A percentile compares a stretch with the other conserved stretches of the same genome.
Conservation (phyloP, 2,113 vertebrate species). For the Oryzias javanicus region DNA sequence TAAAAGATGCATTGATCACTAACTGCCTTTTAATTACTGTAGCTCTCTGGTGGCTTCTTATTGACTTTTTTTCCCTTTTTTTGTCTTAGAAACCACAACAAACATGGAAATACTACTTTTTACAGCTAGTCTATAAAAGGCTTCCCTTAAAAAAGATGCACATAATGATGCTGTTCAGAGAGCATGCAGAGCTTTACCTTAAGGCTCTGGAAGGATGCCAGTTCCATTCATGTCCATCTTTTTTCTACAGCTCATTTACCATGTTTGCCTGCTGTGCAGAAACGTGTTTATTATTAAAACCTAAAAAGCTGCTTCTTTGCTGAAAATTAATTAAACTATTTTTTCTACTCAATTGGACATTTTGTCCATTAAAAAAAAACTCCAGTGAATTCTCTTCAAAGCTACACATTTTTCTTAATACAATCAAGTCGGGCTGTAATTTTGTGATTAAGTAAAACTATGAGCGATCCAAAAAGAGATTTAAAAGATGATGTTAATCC, state of each 20-base stretch:
- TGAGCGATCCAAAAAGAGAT: slow-evolving; percentile 59
- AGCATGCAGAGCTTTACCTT: slow-evolving; percentile 34
- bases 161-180: slow-evolving; percentile 38
- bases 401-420: slow-evolving; percentile 31
- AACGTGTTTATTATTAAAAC: slow-evolving; percentile 29
- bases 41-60: slow-evolving; percentile 40
- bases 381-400: slow-evolving; percentile 31
- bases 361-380: slow-evolving; percentile 5
- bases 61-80: slow-evolving; percentile 11
- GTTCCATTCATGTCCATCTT: slow-evolving; percentile 51
- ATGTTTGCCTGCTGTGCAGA: slow-evolving; percentile 25
- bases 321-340: not conserved
- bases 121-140: slow-evolving; percentile 14
- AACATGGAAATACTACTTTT: slow-evolving; percentile 1
- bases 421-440: slow-evolving; percentile 53
- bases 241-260: slow-evolving; percentile 38
- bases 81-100: not conserved
- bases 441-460: slow-evolving; percentile 54
- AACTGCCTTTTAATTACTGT: slow-evolving; percentile 60
- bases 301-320: slow-evolving; percentile 37
- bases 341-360: too few species aligned
- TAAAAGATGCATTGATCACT: slow-evolving; percentile 57
- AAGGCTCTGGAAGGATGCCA: slow-evolving; percentile 45
- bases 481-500: slow-evolving; percentile 61
- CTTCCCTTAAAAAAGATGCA: slow-evolving; percentile 22